phyloP scores from a whole-genome alignment of 2,888 invertebrate species.

The Drosophila pegasa region DNA sequence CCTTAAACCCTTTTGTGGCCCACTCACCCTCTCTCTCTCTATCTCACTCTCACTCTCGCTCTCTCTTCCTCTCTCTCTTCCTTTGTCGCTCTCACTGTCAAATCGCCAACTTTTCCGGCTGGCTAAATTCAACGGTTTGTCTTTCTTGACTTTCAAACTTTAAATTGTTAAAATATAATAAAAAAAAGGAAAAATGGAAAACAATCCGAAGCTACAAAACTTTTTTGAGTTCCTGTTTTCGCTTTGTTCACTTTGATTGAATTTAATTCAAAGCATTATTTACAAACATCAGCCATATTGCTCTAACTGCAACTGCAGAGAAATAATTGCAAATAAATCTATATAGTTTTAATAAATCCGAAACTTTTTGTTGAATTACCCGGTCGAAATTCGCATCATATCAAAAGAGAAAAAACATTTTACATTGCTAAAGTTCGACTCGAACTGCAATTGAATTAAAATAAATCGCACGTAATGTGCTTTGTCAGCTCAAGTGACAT shows the following conservation, averaged over 20 bases:
- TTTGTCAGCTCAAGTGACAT: slow-evolving; percentile 64
- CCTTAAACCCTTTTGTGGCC: slow-evolving; percentile 50
- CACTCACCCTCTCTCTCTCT: neutral
- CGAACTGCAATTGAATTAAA: slow-evolving; percentile 45
- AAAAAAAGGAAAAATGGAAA: slow-evolving; percentile 11
- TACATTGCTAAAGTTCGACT: slow-evolving; percentile 15
- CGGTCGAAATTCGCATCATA: slow-evolving; percentile 30
- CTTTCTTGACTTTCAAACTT: slow-evolving; percentile 56
- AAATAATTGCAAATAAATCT: slow-evolving; percentile 16
- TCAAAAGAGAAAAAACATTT: slow-evolving; percentile 26
- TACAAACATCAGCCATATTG: neutral
- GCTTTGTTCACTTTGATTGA: slow-evolving; percentile 24
- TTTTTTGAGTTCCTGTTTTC: slow-evolving; percentile 18
- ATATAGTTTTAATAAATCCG: slow-evolving; percentile 2
- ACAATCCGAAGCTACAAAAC: slow-evolving; percentile 29
- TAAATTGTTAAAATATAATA: slow-evolving; percentile 44
- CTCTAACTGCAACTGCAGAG: neutral
- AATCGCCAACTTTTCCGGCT: slow-evolving; percentile 53
- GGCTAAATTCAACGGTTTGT: slow-evolving; percentile 43
- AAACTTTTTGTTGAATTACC: slow-evolving; percentile 8
- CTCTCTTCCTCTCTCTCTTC: neutral
- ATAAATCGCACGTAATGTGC: slow-evolving; percentile 54
- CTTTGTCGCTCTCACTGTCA: slow-evolving; percentile 20
- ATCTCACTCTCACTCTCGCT: neutral
- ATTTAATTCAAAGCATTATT: slow-evolving; percentile 21